Percentiles rank a stretch among this genome's conserved stretches.
Evolutionary conservation across 2,888 invertebrate genomes (phyloP).

Genomic region (Eupithecia insigniata): DNA sequence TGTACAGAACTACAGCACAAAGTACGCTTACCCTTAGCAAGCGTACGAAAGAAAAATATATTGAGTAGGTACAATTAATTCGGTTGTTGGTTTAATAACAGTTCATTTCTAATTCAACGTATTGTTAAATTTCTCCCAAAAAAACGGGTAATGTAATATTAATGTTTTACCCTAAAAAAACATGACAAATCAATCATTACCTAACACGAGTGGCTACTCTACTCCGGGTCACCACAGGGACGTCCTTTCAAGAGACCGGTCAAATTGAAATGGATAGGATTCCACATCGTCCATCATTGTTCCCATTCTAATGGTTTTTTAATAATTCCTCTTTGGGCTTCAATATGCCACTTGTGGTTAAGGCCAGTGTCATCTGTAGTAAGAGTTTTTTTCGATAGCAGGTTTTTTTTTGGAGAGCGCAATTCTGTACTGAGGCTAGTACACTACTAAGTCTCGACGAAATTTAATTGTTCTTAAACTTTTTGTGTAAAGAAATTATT

Average conservation of each 20-base stretch:
- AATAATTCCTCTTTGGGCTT: constrained; percentile 75
- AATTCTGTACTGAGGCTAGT: too few relatives aligned
- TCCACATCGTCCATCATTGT: constrained; percentile 81
- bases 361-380: constrained; percentile 30
- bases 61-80: too few relatives aligned
- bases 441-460: too few relatives aligned
- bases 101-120: too few relatives aligned
- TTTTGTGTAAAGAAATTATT: too few relatives aligned
- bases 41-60: too few relatives aligned
- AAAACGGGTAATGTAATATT: not conserved
- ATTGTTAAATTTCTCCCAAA: too few relatives aligned
- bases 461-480: too few relatives aligned
- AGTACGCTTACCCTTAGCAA: too few relatives aligned
- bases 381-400: not conserved
- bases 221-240: constrained; percentile 53
- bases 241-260: constrained; percentile 72
- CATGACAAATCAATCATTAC: constrained; percentile 8
- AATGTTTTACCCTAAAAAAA: constrained; percentile 7
- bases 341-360: constrained; percentile 69
- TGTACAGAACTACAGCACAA: too few relatives aligned
- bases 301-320: constrained; percentile 82
- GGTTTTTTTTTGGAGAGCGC: not conserved
- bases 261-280: constrained; percentile 83
- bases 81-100: too few relatives aligned
- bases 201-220: constrained; percentile 19